A percentile compares a stretch with the other conserved stretches of the same genome.
Conservation (phyloP, 2,113 vertebrate genomes). For the Orthonyx spaldingii region DNA sequence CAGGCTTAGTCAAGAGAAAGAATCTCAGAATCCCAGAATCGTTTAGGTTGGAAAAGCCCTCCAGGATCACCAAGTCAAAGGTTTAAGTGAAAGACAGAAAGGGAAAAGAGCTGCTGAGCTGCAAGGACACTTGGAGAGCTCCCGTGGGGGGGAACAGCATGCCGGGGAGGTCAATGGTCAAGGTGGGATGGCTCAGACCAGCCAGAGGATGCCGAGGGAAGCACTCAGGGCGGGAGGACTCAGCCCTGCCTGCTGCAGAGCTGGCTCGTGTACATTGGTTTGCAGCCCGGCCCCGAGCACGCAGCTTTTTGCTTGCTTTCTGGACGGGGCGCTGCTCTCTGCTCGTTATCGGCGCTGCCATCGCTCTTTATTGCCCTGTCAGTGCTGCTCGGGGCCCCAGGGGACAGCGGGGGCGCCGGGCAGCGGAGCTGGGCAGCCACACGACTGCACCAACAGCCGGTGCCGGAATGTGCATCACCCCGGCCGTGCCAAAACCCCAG, state of each 20-base stretch:
- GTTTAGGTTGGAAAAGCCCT: neutral
- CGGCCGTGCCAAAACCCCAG: fast-evolving
- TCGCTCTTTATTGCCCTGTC: neutral
- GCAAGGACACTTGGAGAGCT: neutral
- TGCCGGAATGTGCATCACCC: fast-evolving
- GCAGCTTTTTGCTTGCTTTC: neutral
- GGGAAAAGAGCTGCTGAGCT: neutral
- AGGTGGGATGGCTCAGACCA: fast-evolving
- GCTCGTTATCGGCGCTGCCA: neutral
- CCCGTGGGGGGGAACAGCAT: neutral
- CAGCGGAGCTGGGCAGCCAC: neutral
- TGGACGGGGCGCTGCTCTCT: neutral
- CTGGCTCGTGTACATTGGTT: neutral
- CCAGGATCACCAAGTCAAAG: neutral
- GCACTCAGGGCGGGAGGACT: neutral
- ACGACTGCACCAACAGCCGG: neutral
- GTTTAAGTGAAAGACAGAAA: neutral
- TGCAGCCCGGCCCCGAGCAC: neutral
- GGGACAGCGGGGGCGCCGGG: neutral
- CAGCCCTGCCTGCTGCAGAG: neutral
- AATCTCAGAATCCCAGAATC: neutral
- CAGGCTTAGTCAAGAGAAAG: neutral
- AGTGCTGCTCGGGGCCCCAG: neutral
- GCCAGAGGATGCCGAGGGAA: neutral
- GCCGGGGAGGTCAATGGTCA: fast-evolving